These are phyloP conservation scores for Seladonia tumulorum DNA, from an alignment of 2,888 invertebrate genomes.

Conservation along the genomic window DNA sequence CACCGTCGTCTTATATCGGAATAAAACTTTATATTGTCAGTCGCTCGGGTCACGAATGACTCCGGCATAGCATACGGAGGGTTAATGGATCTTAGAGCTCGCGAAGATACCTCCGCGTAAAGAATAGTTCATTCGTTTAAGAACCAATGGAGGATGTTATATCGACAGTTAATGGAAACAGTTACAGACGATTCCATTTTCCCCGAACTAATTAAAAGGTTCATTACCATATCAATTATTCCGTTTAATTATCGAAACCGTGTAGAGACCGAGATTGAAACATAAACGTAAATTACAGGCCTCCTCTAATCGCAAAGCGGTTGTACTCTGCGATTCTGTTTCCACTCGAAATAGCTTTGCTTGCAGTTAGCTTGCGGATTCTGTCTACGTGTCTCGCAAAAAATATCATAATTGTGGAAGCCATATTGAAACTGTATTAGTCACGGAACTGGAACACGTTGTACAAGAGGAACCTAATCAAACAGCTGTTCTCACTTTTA, in stretches of 20 bases:
- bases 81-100: background rate
- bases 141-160: background rate
- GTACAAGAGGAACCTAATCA: background rate
- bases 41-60: no score
- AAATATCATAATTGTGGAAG: background rate
- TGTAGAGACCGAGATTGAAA: constrained; percentile 73
- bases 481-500: background rate
- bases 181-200: constrained; percentile 35
- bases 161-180: background rate
- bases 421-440: background rate
- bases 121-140: background rate
- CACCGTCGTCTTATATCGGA: no score
- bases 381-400: background rate
- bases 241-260: constrained; percentile 71
- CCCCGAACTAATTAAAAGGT: constrained; percentile 59
- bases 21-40: no score
- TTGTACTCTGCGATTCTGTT: constrained; percentile 37
- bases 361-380: constrained; percentile 26
- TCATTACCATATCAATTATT: constrained; percentile 76
- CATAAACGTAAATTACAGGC: constrained; percentile 71
- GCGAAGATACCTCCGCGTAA: background rate
- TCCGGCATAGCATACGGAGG: background rate
- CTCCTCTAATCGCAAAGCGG: constrained; percentile 44
- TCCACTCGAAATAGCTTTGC: constrained; percentile 24
- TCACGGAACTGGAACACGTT: background rate